Evolutionary conservation across 2,113 vertebrate species (phyloP).

Genomic region (Sander lucioperca): DNA sequence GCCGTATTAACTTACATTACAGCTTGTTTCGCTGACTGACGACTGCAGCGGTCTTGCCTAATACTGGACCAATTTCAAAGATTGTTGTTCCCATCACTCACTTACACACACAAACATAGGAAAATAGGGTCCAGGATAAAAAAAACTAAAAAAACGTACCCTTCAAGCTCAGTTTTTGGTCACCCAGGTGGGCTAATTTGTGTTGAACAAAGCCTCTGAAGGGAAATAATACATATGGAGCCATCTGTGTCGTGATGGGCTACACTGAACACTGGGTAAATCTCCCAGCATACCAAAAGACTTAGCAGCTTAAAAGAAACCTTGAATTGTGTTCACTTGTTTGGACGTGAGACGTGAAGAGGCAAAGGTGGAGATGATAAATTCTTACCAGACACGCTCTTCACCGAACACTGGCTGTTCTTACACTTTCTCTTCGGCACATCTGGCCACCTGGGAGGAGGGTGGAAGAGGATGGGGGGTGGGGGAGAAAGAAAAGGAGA

Average conservation of each 20-base stretch:
- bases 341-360: slow-evolving; percentile 12
- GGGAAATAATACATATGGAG: slow-evolving; percentile 11
- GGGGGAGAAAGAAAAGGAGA: neutral
- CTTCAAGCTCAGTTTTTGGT: neutral
- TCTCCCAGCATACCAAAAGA: slow-evolving; percentile 24
- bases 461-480: neutral
- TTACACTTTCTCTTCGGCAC: slow-evolving; percentile 93
- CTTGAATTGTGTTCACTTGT: slow-evolving; percentile 1
- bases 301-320: neutral
- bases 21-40: too few relatives aligned
- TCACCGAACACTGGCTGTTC: slow-evolving; percentile 94
- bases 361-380: neutral
- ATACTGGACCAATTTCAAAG: too few relatives aligned
- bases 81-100: too few relatives aligned
- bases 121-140: too few relatives aligned
- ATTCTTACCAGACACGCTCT: slow-evolving; percentile 92
- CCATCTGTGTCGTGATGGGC: neutral
- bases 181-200: slow-evolving; percentile 18
- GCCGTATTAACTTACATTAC: too few relatives aligned
- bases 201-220: slow-evolving; percentile 31
- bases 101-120: too few relatives aligned
- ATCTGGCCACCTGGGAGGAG: slow-evolving; percentile 88
- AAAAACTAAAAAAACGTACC: too few relatives aligned
- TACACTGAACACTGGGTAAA: neutral
- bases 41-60: too few relatives aligned